These are phyloP conservation scores for Latrodectus elegans DNA, from an alignment of 2,888 invertebrate species.

Conservation along the genomic window DNA sequence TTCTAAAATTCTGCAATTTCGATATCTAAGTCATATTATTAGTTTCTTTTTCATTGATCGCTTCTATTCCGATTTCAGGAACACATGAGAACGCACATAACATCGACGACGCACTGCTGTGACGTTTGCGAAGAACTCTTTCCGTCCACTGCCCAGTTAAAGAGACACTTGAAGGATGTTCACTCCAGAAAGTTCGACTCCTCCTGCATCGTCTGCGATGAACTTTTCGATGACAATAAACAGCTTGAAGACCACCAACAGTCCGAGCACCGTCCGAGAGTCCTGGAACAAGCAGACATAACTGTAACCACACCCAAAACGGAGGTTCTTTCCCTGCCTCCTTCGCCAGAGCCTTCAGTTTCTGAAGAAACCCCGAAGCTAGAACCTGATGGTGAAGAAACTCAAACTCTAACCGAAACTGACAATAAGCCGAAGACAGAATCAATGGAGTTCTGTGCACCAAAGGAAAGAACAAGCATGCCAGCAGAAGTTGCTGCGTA, in stretches of 20 bases:
- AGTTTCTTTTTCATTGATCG: neutral
- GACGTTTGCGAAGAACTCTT: conserved; percentile 86
- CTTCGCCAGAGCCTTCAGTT: conserved; percentile 19
- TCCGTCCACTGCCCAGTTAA: conserved; percentile 87
- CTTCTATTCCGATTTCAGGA: conserved; percentile 76
- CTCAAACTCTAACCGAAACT: neutral
- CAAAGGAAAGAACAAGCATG: conserved; percentile 35
- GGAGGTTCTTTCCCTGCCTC: conserved; percentile 9
- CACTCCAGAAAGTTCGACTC: conserved; percentile 88
- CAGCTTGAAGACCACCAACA: conserved; percentile 89
- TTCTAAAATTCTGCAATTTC: too few species aligned
- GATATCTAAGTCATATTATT: too few species aligned
- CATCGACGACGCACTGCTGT: conserved; percentile 86
- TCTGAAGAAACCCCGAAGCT: neutral
- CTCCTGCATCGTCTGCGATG: conserved; percentile 88
- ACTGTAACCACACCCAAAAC: neutral
- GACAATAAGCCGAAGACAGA: conserved; percentile 23
- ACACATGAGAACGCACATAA: conserved; percentile 88
- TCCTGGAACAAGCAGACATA: neutral
- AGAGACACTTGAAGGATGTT: conserved; percentile 86
- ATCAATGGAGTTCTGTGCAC: conserved; percentile 12
- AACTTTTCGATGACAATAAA: conserved; percentile 88
- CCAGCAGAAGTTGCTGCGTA: conserved; percentile 39
- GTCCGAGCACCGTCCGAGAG: conserved; percentile 80
- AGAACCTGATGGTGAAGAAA: neutral